A percentile compares a stretch with the other conserved stretches of the same genome.
phyloP scores from a whole-genome alignment of 2,113 vertebrate species.

The Ameiurus melas region DNA sequence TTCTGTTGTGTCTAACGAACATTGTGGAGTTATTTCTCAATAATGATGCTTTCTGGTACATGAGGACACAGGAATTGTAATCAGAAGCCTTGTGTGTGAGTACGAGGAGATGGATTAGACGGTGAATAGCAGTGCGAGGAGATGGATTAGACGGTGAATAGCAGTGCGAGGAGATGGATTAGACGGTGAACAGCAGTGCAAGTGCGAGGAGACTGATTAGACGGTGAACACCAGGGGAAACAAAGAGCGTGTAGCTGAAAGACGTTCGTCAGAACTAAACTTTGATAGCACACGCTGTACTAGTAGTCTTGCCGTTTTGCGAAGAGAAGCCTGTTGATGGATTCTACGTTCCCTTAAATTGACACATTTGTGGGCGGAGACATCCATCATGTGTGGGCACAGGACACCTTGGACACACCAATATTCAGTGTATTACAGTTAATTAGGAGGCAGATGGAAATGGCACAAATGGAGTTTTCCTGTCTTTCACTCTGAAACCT shows the following conservation, averaged over 20 bases:
- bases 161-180: too few relatives aligned
- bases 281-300: background rate
- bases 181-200: too few relatives aligned
- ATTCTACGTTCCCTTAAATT: background rate
- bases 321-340: background rate
- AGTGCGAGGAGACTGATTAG: too few relatives aligned
- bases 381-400: background rate
- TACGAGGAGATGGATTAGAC: background rate
- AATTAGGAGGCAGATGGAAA: constrained; percentile 6
- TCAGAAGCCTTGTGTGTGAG: background rate
- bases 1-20: background rate
- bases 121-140: too few relatives aligned
- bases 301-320: background rate
- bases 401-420: background rate
- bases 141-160: too few relatives aligned
- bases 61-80: background rate
- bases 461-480: background rate
- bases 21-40: background rate
- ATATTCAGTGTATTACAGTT: background rate
- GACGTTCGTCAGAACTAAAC: too few relatives aligned
- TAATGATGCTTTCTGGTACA: background rate
- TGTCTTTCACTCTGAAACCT: background rate
- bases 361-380: background rate
- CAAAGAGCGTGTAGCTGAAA: background rate
- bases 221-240: background rate